Percentiles rank a stretch among this genome's conserved stretches.
phyloP scores from a whole-genome alignment of 1,140 invertebrate species.

The Spodoptera litura region DNA sequence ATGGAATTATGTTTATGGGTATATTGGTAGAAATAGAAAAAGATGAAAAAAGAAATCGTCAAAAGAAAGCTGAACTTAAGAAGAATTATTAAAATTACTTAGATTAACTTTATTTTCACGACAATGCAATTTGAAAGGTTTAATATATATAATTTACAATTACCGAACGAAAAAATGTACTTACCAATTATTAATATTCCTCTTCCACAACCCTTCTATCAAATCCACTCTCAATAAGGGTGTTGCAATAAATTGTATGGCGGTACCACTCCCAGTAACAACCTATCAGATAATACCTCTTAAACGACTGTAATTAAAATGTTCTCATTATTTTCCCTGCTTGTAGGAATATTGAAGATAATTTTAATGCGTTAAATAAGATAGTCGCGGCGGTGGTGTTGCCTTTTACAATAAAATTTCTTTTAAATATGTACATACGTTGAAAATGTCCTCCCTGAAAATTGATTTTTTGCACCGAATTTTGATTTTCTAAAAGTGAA shows the following conservation, averaged over 20 bases:
- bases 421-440: not conserved
- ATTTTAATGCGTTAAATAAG: too few species aligned
- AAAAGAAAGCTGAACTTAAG: too few species aligned
- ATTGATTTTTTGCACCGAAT: slow-evolving; percentile 2
- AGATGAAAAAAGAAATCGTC: too few species aligned
- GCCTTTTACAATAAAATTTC: too few species aligned
- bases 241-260: slow-evolving; percentile 34
- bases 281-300: slow-evolving; percentile 57
- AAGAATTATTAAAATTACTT: too few species aligned
- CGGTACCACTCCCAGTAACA: slow-evolving; percentile 33
- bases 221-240: not conserved
- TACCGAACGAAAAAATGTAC: too few species aligned
- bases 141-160: too few species aligned
- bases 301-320: slow-evolving; percentile 61
- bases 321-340: slow-evolving; percentile 44
- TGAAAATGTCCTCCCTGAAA: not conserved
- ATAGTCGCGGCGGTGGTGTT: too few species aligned
- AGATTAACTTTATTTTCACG: too few species aligned
- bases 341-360: too few species aligned
- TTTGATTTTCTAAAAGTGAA: slow-evolving; percentile 8
- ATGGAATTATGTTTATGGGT: not conserved
- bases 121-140: too few species aligned
- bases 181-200: not conserved
- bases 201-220: not conserved
- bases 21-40: too few species aligned